Evolutionary conservation across 2,797 vertebrate species (phyloP), one percentile per base, ranked within the genome.

Genomic region (Sebastiscus tertius): DNA sequence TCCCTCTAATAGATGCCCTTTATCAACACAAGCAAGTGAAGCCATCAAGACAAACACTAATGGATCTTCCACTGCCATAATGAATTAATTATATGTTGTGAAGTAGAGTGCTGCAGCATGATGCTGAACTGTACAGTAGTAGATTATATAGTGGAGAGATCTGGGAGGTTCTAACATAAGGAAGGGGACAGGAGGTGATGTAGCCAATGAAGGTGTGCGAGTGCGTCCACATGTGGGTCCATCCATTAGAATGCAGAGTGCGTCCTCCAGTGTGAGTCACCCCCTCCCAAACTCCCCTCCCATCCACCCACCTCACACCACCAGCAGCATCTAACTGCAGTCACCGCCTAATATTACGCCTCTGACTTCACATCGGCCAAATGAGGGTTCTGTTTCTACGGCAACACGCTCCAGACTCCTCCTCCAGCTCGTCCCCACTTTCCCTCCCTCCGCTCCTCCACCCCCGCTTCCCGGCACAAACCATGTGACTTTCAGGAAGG

Each of bases 301-400:
- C 75, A 42, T 56, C 74, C 84, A 74, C 77, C 88, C 82, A 87
- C 90, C 91, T 91, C 88, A 85, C 87, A 90, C 87, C 89, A 92
- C 85, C 89, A 81, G 87, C 91, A 90, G 88, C 89, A 92, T 90
- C 89, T 85, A 86, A 80, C 90, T 92, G 89, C 89, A 95, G 95
- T 95, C 94, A 93, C 94, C 81, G 77, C 92, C 93, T 94, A 91
- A 93, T 92, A 94, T 95, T 92, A 90, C 75, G 92, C 91, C 87
- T 91, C 93, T 95, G 95, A 95, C 95, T 95, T 94, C 93, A 95
- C 94, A 91, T 91, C 72, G 89, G 93, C 94, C 94, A 92, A 92
- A 92, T 75, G 92, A 93, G 93, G 92, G 93, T 93, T 91, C 90
- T 88, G 95, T 96, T 96, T 93, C 95, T 93, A 95, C 83, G 94